Conservation (phyloP, 92 coral and sea anemone species). For the Nematostella vectensis region DNA sequence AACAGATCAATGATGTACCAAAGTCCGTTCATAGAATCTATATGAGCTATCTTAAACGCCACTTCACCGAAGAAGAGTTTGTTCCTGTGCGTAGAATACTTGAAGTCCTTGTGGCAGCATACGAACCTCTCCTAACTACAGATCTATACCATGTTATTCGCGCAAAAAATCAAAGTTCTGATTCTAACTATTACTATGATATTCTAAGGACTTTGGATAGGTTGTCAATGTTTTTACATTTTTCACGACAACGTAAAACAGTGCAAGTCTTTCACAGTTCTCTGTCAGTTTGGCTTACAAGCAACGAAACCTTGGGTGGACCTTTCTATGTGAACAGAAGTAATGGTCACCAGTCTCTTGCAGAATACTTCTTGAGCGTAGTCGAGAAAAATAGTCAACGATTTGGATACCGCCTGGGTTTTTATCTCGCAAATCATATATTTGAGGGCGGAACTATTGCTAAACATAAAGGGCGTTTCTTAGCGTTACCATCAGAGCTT, state of each 20-base stretch:
- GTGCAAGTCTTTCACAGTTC: slow-evolving; percentile 53
- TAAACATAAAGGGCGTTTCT: slow-evolving; percentile 9
- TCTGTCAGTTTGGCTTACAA: slow-evolving; percentile 57
- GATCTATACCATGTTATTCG: slow-evolving; percentile 29
- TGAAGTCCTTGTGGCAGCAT: slow-evolving; percentile 57
- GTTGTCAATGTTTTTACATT: slow-evolving; percentile 41
- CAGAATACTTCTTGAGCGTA: slow-evolving; percentile 23
- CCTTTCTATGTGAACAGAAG: slow-evolving; percentile 34
- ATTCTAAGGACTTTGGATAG: slow-evolving; percentile 25
- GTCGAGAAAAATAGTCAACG: not conserved
- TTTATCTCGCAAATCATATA: slow-evolving; percentile 39
- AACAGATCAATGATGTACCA: slow-evolving; percentile 15
- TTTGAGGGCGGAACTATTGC: slow-evolving; percentile 19
- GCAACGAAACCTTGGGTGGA: slow-evolving; percentile 24
- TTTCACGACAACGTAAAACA: slow-evolving; percentile 14
- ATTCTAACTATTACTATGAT: slow-evolving; percentile 40
- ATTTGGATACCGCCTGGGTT: slow-evolving; percentile 14
- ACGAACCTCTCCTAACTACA: slow-evolving; percentile 20
- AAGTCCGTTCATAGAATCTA: slow-evolving; percentile 50
- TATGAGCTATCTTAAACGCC: slow-evolving; percentile 41
- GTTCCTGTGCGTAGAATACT: slow-evolving; percentile 30
- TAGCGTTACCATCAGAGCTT: slow-evolving; percentile 13
- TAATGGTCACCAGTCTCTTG: slow-evolving; percentile 45
- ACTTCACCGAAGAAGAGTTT: slow-evolving; percentile 29
- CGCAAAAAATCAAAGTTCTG: slow-evolving; percentile 11